Conservation (phyloP, 2,113 vertebrate species). For the Saguinus midas region DNA sequence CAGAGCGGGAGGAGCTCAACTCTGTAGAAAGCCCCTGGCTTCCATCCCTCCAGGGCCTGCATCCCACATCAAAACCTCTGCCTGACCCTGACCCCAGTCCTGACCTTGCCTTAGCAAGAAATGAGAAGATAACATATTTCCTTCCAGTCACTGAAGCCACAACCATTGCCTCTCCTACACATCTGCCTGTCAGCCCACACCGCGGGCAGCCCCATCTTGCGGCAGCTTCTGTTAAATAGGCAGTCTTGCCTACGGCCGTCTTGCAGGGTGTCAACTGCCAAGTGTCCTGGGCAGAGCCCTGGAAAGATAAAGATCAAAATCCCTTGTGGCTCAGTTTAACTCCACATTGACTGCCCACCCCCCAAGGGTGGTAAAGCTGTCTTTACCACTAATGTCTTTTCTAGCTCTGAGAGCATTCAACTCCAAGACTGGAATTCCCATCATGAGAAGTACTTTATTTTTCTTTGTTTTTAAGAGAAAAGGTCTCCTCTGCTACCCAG, state of each 20-base stretch:
- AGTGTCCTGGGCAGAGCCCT: neutral
- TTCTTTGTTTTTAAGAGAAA: no score
- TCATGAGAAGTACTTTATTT: neutral
- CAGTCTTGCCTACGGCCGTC: neutral
- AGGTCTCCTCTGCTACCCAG: no score
- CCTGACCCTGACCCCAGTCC: slow-evolving; percentile 38
- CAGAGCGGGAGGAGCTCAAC: neutral
- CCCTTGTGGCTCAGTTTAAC: neutral
- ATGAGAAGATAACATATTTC: slow-evolving; percentile 42
- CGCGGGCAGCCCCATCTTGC: neutral
- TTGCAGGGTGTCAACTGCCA: neutral
- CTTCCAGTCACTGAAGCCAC: slow-evolving; percentile 42
- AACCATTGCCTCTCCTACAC: neutral
- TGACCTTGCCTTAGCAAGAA: slow-evolving; percentile 56
- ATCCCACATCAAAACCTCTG: slow-evolving; percentile 24
- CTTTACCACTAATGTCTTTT: neutral
- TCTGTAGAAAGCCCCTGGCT: slow-evolving; percentile 31
- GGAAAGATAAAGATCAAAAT: neutral
- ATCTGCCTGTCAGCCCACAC: neutral
- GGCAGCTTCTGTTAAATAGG: neutral
- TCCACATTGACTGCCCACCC: neutral
- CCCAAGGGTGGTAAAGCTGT: fast-evolving
- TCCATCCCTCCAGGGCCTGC: neutral
- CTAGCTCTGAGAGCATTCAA: neutral
- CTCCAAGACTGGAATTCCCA: neutral